Conservation (phyloP, 1,140 invertebrate genomes). For the Monochamus saltuarius region DNA sequence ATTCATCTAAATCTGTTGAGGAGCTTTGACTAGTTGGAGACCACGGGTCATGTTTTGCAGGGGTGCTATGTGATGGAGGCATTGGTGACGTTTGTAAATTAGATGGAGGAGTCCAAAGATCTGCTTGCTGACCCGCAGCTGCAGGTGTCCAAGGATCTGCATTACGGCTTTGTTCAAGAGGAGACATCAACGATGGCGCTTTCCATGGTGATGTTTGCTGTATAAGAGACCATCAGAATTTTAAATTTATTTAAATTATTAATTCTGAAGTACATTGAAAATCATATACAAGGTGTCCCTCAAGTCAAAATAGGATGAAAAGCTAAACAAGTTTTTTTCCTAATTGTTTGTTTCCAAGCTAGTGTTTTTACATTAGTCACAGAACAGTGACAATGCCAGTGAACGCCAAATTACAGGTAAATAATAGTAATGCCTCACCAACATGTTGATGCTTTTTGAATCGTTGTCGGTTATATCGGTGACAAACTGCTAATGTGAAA, state of each 20-base stretch:
- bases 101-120: constrained; percentile 39
- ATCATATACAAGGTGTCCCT: too few relatives aligned
- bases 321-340: too few relatives aligned
- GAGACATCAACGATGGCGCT: constrained; percentile 22
- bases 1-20: constrained; percentile 77
- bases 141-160: constrained; percentile 56
- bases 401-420: too few relatives aligned
- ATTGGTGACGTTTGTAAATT: constrained; percentile 36
- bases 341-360: too few relatives aligned
- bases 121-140: background rate
- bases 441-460: too few relatives aligned
- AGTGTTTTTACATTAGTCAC: too few relatives aligned
- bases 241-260: background rate
- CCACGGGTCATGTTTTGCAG: constrained; percentile 46
- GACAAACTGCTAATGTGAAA: too few relatives aligned
- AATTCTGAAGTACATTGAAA: too few relatives aligned
- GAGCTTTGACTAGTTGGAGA: constrained; percentile 56
- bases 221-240: constrained; percentile 2
- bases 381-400: too few relatives aligned
- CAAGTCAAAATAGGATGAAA: too few relatives aligned
- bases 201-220: constrained; percentile 42
- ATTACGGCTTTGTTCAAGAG: constrained; percentile 38
- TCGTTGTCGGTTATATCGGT: too few relatives aligned
- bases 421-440: too few relatives aligned
- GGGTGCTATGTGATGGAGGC: constrained; percentile 12